A percentile compares a stretch with the other conserved stretches of the same genome.
phyloP scores from a whole-genome alignment of 1,140 invertebrate genomes.

The Melitaea cinxia region DNA sequence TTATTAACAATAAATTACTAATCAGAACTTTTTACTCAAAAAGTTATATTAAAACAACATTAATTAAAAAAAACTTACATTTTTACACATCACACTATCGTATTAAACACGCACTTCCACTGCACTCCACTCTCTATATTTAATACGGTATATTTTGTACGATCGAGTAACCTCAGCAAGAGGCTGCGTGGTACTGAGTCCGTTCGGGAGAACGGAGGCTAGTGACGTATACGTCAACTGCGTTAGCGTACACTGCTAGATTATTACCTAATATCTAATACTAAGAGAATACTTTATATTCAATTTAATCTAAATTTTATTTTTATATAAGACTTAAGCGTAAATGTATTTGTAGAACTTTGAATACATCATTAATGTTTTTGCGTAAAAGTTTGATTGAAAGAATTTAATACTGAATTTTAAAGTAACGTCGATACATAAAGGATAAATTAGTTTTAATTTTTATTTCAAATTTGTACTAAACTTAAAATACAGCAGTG shows the following conservation, averaged over 20 bases:
- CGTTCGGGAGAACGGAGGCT: constrained; percentile 48
- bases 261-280: neutral
- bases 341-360: too few relatives aligned
- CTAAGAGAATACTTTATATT: too few relatives aligned
- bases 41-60: neutral
- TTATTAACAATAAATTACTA: neutral
- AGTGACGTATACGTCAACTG: constrained; percentile 48
- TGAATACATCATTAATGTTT: too few relatives aligned
- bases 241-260: constrained; percentile 41
- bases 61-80: constrained; percentile 52
- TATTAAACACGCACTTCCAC: constrained; percentile 43
- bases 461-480: neutral
- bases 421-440: too few relatives aligned
- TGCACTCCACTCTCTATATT: constrained; percentile 62
- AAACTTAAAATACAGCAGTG: neutral
- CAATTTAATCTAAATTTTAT: too few relatives aligned
- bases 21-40: neutral
- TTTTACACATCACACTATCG: constrained; percentile 43
- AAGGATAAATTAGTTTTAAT: neutral
- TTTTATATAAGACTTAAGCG: too few relatives aligned
- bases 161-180: constrained; percentile 52
- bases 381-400: too few relatives aligned
- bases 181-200: constrained; percentile 69
- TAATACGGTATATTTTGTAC: constrained; percentile 22
- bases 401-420: too few relatives aligned